Evolutionary conservation across 92 coral and sea anemone species (phyloP).

Genomic region (Heliopora coerulea): DNA sequence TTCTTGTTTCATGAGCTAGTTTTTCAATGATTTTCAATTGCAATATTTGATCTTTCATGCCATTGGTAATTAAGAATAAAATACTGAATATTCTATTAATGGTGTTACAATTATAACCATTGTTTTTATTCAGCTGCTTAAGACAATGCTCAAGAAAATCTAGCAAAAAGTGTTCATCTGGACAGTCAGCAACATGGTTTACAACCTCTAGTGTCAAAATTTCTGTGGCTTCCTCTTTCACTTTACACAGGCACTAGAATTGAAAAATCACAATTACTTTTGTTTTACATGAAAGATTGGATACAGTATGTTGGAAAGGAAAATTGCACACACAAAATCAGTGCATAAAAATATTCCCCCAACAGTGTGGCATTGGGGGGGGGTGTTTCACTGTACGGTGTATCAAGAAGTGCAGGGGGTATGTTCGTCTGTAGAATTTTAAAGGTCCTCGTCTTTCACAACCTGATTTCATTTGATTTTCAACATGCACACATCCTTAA

Average conservation of each 20-base stretch:
- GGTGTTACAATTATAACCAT: not conserved
- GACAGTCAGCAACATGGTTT: too few species aligned
- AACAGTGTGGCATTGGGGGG: too few species aligned
- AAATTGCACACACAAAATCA: too few species aligned
- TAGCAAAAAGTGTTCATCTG: not conserved
- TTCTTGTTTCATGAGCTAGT: not conserved
- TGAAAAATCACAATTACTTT: not conserved
- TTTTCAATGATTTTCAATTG: slow-evolving; percentile 1
- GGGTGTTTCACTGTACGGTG: too few species aligned
- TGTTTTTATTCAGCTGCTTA: not conserved
- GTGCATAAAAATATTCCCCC: too few species aligned
- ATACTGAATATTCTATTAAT: not conserved
- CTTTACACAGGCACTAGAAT: slow-evolving; percentile 22
- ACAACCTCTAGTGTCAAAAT: slow-evolving; percentile 14
- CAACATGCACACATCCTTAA: too few species aligned
- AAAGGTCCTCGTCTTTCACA: too few species aligned
- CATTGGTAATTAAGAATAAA: not conserved
- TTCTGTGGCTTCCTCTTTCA: not conserved
- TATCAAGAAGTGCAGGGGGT: too few species aligned
- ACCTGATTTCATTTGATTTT: too few species aligned
- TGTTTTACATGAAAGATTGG: too few species aligned
- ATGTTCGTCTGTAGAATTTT: too few species aligned
- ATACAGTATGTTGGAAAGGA: too few species aligned
- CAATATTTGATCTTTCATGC: not conserved
- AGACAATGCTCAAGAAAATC: slow-evolving; percentile 14